Conservation (phyloP, 2,113 vertebrate genomes). For the Erythrocercus mccallii region DNA sequence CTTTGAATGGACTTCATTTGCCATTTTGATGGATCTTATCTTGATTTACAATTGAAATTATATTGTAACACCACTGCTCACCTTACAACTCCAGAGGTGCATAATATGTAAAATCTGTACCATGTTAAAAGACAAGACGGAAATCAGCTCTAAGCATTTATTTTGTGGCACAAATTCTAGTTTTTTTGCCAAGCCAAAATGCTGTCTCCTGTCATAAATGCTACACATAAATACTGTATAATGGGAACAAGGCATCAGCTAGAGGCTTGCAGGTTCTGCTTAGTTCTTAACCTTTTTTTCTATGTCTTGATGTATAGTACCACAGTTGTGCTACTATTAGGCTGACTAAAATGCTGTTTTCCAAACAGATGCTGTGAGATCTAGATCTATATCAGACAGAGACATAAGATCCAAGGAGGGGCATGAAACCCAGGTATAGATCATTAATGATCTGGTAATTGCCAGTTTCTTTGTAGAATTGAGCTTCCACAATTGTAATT, state of each 20-base stretch:
- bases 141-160: conserved; percentile 28
- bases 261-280: not conserved
- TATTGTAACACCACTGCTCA: not conserved
- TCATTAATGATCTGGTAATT: not conserved
- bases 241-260: conserved; percentile 28
- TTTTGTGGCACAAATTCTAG: not conserved
- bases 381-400: not conserved
- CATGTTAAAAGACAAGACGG: not conserved
- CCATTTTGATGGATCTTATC: not conserved
- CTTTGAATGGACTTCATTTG: not conserved
- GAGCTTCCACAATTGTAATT: not conserved
- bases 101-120: not conserved
- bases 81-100: not conserved
- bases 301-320: not conserved
- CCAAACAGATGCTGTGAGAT: not conserved
- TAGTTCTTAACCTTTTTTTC: not conserved
- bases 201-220: not conserved
- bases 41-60: not conserved
- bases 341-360: not conserved
- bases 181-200: conserved; percentile 8
- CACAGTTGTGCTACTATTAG: not conserved
- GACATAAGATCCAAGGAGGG: not conserved
- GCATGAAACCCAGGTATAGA: not conserved
- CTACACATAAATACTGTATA: conserved; percentile 3
- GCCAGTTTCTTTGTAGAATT: not conserved